These are phyloP conservation scores for Amia ocellicauda DNA, from an alignment of 2,113 vertebrate species.

Conservation along the genomic window DNA sequence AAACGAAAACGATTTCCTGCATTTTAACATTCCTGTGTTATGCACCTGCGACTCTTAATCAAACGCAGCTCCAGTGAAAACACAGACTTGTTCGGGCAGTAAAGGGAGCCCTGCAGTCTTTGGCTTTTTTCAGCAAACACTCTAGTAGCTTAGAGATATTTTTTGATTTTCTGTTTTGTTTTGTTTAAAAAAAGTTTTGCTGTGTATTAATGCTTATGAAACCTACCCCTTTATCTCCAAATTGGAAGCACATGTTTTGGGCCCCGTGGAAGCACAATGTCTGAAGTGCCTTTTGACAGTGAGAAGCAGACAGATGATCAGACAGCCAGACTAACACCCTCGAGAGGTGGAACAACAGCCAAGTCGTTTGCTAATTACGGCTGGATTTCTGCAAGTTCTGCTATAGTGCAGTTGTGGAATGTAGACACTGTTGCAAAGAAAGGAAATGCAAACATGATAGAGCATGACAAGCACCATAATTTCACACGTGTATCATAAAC, in stretches of 20 bases:
- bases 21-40: no score
- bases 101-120: no score
- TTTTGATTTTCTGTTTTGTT: no score
- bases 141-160: neutral
- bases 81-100: no score
- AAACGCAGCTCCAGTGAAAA: no score
- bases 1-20: no score
- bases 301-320: slow-evolving; percentile 1
- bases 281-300: neutral
- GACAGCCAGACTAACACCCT: slow-evolving; percentile 1
- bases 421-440: no score
- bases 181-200: neutral
- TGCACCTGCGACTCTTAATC: no score
- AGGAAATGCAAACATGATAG: no score
- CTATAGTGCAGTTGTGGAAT: neutral
- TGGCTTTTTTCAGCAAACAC: no score
- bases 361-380: neutral
- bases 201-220: neutral
- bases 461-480: no score
- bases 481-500: no score
- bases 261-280: slow-evolving; percentile 1
- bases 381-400: neutral
- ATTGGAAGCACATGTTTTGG: slow-evolving; percentile 6
- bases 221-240: neutral
- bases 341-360: neutral